phyloP scores from a whole-genome alignment of 2,113 vertebrate genomes.

The Podarcis raffonei region DNA sequence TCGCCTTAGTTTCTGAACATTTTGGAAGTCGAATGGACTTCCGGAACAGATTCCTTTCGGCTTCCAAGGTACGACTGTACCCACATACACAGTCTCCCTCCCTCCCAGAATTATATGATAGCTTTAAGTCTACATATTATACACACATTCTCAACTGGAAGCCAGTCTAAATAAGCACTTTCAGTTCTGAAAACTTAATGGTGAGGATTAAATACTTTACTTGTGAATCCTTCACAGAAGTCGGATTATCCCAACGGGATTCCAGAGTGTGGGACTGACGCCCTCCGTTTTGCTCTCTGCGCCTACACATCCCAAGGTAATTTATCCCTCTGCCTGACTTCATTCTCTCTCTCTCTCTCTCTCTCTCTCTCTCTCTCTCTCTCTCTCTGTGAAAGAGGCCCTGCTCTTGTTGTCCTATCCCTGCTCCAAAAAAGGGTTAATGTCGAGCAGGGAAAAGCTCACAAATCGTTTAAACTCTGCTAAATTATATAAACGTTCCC shows the following conservation, averaged over 20 bases:
- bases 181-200: background rate
- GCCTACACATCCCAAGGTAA: constrained; percentile 87
- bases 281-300: constrained; percentile 89
- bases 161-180: background rate
- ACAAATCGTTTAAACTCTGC: too few species aligned
- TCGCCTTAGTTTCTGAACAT: too few species aligned
- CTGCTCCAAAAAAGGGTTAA: background rate
- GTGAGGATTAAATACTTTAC: background rate
- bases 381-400: background rate
- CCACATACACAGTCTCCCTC: background rate
- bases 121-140: background rate
- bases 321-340: background rate
- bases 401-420: background rate
- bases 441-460: too few species aligned
- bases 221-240: constrained; percentile 71
- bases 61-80: background rate
- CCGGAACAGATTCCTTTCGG: too few species aligned
- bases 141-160: background rate
- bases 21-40: too few species aligned
- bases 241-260: constrained; percentile 87
- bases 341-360: background rate
- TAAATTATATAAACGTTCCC: too few species aligned
- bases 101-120: background rate
- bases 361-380: background rate
- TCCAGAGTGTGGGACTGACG: constrained; percentile 89